A percentile compares a stretch with the other conserved stretches of the same genome.
Conservation (phyloP, 2,888 invertebrate genomes). For the Ptychoptera contaminata region DNA sequence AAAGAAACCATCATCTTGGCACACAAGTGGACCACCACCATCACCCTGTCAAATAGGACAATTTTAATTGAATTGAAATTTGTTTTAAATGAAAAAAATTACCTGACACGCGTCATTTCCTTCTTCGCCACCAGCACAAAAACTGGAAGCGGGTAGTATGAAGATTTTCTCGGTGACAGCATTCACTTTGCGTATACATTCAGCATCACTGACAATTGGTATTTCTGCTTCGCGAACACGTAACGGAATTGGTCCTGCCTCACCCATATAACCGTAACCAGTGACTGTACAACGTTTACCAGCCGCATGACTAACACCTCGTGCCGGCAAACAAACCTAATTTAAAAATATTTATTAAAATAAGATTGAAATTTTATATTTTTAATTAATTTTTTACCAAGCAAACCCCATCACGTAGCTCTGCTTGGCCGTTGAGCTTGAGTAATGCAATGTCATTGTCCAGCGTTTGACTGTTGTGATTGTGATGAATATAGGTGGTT, state of each 20-base stretch:
- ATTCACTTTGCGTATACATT: slow-evolving; percentile 83
- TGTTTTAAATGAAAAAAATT: slow-evolving; percentile 12
- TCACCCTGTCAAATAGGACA: slow-evolving; percentile 49
- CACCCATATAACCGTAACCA: slow-evolving; percentile 91
- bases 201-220: slow-evolving; percentile 82
- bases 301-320: slow-evolving; percentile 76
- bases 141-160: slow-evolving; percentile 81
- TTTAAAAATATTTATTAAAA: background rate
- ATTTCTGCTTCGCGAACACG: slow-evolving; percentile 80
- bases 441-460: slow-evolving; percentile 89
- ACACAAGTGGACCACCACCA: slow-evolving; percentile 85
- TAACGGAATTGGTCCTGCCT: slow-evolving; percentile 83
- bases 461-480: slow-evolving; percentile 86
- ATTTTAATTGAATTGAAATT: background rate
- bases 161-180: slow-evolving; percentile 91
- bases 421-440: slow-evolving; percentile 77
- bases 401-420: slow-evolving; percentile 64
- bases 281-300: slow-evolving; percentile 86
- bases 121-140: slow-evolving; percentile 86
- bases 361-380: no score
- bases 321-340: slow-evolving; percentile 75
- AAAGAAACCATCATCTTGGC: slow-evolving; percentile 83
- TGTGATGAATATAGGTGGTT: slow-evolving; percentile 89
- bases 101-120: slow-evolving; percentile 90
- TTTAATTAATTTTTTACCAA: slow-evolving; percentile 21